These are phyloP conservation scores for Plebejus argus DNA, from an alignment of 2,888 invertebrate genomes.

Conservation along the genomic window DNA sequence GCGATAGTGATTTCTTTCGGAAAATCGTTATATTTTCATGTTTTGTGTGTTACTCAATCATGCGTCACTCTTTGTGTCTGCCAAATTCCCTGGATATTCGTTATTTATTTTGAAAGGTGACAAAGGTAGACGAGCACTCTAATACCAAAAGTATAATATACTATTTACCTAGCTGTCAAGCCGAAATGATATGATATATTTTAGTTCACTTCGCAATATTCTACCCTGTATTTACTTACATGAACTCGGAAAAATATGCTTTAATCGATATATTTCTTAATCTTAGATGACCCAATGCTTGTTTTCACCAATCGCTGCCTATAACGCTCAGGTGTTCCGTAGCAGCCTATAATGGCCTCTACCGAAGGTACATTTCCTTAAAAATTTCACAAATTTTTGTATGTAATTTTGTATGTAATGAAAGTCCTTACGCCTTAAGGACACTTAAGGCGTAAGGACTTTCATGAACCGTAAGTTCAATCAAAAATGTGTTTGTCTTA, in stretches of 20 bases:
- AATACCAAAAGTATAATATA: constrained; percentile 7
- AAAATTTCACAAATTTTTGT: too few relatives aligned
- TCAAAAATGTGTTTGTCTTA: too few relatives aligned
- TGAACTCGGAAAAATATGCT: neutral
- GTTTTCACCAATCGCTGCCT: too few relatives aligned
- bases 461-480: too few relatives aligned
- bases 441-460: too few relatives aligned
- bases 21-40: neutral
- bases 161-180: neutral
- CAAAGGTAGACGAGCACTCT: constrained; percentile 4
- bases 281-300: neutral
- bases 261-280: neutral
- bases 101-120: constrained; percentile 26
- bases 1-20: neutral
- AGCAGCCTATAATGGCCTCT: too few relatives aligned
- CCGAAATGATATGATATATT: neutral
- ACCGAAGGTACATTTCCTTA: too few relatives aligned
- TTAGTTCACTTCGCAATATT: neutral
- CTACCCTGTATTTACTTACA: neutral
- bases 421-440: too few relatives aligned
- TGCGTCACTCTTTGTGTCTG: constrained; percentile 10
- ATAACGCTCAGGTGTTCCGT: too few relatives aligned
- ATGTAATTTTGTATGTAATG: too few relatives aligned
- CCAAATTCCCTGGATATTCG: constrained; percentile 20
- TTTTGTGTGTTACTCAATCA: constrained; percentile 12